Percentiles rank a stretch among this genome's conserved stretches.
phyloP scores from a whole-genome alignment of 2,113 vertebrate genomes.

The Hylia prasina region DNA sequence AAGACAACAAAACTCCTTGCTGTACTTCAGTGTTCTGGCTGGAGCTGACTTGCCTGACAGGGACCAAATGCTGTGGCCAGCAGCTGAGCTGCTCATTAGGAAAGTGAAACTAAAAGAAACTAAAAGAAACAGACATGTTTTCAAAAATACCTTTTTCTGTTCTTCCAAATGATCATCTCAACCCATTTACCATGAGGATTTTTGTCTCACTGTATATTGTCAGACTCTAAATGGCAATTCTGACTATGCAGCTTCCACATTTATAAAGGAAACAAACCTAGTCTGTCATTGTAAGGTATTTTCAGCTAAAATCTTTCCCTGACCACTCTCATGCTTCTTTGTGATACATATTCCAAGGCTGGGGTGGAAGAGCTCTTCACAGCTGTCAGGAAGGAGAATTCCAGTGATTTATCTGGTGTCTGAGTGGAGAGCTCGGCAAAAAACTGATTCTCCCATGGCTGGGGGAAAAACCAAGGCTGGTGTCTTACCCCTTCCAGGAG shows the following conservation, averaged over 20 bases:
- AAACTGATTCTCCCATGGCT: background rate
- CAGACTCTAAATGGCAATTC: background rate
- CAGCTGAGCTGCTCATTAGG: background rate
- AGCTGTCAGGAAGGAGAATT: background rate
- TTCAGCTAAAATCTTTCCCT: background rate
- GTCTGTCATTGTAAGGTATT: background rate
- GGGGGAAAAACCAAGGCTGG: background rate
- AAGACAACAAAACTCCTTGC: background rate
- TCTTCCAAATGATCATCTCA: background rate
- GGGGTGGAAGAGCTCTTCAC: background rate
- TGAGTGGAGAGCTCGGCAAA: background rate
- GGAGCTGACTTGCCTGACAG: background rate
- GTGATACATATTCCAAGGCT: background rate
- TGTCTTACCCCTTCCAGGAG: background rate
- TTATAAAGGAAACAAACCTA: background rate
- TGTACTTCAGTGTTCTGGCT: background rate
- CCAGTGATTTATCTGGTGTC: background rate
- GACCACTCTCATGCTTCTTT: background rate
- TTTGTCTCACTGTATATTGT: background rate
- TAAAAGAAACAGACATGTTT: background rate
- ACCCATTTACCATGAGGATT: background rate
- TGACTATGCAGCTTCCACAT: background rate
- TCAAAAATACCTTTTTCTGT: background rate
- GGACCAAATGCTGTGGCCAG: background rate
- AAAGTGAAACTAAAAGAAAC: fast-evolving